Percentiles rank a stretch among this genome's conserved stretches.
These are phyloP conservation scores for Eilema depressum DNA, from an alignment of 2,888 invertebrate genomes.

Conservation along the genomic window DNA sequence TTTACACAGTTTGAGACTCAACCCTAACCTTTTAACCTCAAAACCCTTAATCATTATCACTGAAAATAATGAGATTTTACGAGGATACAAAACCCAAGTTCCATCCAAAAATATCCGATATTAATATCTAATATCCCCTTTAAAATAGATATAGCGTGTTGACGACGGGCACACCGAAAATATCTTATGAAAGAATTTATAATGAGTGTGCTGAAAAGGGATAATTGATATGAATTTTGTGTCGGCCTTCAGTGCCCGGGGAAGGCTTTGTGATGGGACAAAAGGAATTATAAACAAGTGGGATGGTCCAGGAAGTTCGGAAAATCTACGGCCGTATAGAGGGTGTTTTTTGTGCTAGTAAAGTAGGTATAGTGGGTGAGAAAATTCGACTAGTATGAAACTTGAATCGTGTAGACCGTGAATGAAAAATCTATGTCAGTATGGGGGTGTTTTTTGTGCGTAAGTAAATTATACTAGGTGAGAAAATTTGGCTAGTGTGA, in stretches of 20 bases:
- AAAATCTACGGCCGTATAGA: neutral
- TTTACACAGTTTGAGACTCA: neutral
- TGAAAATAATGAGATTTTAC: conserved; percentile 4
- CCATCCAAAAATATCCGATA: conserved; percentile 13
- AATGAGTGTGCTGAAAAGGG: conserved; percentile 70
- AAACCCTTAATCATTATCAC: conserved; percentile 3
- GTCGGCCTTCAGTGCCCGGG: conserved; percentile 58
- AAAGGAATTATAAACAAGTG: conserved; percentile 80
- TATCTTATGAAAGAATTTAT: conserved; percentile 80
- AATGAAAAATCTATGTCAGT: too few species aligned
- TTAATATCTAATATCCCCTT: conserved; percentile 19
- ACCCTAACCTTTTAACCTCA: neutral
- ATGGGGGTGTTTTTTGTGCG: too few species aligned
- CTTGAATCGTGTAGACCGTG: too few species aligned
- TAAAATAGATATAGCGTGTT: conserved; percentile 25
- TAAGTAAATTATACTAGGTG: too few species aligned
- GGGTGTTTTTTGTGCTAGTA: neutral
- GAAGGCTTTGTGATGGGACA: conserved; percentile 72
- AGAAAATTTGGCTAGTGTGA: too few species aligned
- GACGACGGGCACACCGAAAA: conserved; percentile 53
- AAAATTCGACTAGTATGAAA: neutral
- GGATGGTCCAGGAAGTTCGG: conserved; percentile 27
- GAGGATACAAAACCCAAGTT: conserved; percentile 5
- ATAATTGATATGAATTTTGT: conserved; percentile 82
- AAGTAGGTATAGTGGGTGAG: neutral